These are phyloP conservation scores for Listronotus oregonensis DNA, from an alignment of 1,140 invertebrate species.

Conservation along the genomic window DNA sequence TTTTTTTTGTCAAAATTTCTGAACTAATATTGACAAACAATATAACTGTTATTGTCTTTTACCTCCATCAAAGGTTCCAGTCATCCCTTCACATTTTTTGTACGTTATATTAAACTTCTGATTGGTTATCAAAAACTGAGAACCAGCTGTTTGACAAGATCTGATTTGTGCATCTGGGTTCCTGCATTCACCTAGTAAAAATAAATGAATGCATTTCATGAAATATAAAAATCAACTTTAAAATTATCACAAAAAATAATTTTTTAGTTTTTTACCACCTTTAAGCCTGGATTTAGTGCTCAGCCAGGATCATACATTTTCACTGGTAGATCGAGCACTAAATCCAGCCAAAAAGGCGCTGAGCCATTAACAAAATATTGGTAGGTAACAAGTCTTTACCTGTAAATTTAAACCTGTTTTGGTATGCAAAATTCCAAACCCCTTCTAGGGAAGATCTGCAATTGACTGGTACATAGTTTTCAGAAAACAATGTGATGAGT, in stretches of 20 bases:
- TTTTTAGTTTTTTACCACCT: no score
- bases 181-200: conserved; percentile 71
- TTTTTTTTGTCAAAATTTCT: no score
- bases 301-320: no score
- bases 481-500: conserved; percentile 84
- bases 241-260: no score
- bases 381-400: conserved; percentile 53
- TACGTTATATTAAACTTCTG: conserved; percentile 97
- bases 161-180: conserved; percentile 85
- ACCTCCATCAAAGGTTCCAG: conserved; percentile 86
- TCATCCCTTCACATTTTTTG: conserved; percentile 82
- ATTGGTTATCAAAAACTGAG: conserved; percentile 94
- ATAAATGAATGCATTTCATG: not conserved
- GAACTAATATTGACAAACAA: no score
- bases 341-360: no score
- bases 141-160: conserved; percentile 94
- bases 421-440: conserved; percentile 94
- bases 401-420: conserved; percentile 87
- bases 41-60: conserved; percentile 40
- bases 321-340: no score
- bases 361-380: no score
- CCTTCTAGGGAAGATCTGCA: conserved; percentile 92
- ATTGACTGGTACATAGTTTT: conserved; percentile 90
- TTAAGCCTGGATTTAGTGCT: no score
- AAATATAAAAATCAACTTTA: no score